Evolutionary conservation across 1,140 invertebrate genomes (phyloP), one percentile per base, ranked within the genome.

Genomic region (Oryzaephilus surinamensis): DNA sequence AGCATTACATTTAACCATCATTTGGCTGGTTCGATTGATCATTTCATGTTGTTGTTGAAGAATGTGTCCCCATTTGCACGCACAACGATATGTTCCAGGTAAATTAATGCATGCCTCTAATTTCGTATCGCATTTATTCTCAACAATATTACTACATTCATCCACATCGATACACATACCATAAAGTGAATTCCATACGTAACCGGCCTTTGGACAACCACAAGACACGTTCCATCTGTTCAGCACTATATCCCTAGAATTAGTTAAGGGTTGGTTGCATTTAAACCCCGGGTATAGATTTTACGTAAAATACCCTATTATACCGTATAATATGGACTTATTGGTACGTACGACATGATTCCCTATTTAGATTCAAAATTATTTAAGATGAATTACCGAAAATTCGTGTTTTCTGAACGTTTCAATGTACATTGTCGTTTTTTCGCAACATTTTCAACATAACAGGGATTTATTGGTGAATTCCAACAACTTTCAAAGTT

Each of bases 151-250:
- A 24, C 3, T 10, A 52, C 76, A 80, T 55, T 79, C 77, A 49
- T 80, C 67, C n/a, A 71, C 53, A 56, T 82, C 78, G 1, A 76
- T 47, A 41, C 77, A 80, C 12, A 73, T 58, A 8, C 72, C 71
- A 46, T 67, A 75, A 34, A 62, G 51, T 2, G 71, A 71, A 31
- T 63, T 70, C 73, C 73, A 78, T 36, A 60, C 54, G 54, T 67
- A 71, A 0, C 75, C 74, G 2, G 28, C 6, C 4, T 56, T 36
- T 16, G 47, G 49, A 47, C 76, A 79, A 19, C 59, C 32, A 50
- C 76, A 79, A 16, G 61, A 67, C 23, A 76, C 59, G 53, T 79
- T 79, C 67, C 75, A 74, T 48, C 63, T 51, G 54, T 76, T 74
- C 14, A 48, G 39, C 0, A 68, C 57, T 3, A 77, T 58, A 13